A percentile compares a stretch with the other conserved stretches of the same genome.
phyloP scores from a whole-genome alignment of 2,113 vertebrate species.

The Herpetotheres cachinnans region DNA sequence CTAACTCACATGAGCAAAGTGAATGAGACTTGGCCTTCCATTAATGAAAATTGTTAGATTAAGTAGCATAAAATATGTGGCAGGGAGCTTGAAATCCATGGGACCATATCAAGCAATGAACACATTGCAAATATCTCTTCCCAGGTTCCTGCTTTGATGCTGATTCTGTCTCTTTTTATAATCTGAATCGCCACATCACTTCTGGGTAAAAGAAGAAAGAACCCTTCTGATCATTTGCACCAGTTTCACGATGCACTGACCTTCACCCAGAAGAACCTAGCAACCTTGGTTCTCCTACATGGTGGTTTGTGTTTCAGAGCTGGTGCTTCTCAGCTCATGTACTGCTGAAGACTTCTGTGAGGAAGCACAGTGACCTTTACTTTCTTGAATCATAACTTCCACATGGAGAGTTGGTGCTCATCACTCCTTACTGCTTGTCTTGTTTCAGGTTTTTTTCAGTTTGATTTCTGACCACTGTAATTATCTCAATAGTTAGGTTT shows the following conservation, averaged over 20 bases:
- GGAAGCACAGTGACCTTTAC: neutral
- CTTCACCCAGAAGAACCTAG: neutral
- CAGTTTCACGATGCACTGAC: neutral
- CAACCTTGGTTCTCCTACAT: neutral
- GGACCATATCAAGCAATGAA: neutral
- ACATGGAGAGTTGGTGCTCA: neutral
- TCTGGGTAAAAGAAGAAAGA: neutral
- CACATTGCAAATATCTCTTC: neutral
- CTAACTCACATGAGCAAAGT: neutral
- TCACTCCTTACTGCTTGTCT: neutral
- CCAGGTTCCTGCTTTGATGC: neutral
- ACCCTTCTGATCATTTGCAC: neutral
- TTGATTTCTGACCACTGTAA: neutral
- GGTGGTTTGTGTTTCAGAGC: neutral
- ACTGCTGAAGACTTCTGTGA: neutral
- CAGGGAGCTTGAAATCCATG: neutral
- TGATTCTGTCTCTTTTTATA: neutral
- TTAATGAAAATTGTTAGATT: neutral
- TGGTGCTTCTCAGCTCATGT: neutral
- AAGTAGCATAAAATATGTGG: neutral
- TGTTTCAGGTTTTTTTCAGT: neutral
- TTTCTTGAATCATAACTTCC: neutral
- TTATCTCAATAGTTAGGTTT: neutral
- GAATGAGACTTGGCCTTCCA: neutral
- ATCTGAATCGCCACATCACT: neutral